Evolutionary conservation across 2,797 vertebrate species (phyloP).

Genomic region (Pogonophryne albipinna): DNA sequence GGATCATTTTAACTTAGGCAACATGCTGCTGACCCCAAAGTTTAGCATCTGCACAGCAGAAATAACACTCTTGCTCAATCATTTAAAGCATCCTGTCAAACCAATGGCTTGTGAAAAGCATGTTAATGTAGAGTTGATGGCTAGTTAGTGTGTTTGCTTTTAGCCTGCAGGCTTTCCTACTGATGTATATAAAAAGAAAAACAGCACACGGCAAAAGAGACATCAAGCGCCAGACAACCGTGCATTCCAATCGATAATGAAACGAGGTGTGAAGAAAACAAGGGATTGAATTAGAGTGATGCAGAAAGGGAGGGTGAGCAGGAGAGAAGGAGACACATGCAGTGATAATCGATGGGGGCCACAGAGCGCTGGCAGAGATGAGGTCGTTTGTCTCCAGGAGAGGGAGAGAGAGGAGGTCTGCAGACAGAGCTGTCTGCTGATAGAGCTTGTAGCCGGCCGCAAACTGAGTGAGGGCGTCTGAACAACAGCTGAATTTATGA

Average conservation of each 20-base stretch:
- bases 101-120: slow-evolving; percentile 32
- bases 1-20: slow-evolving; percentile 73
- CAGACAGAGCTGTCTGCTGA: slow-evolving; percentile 63
- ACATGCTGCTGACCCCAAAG: slow-evolving; percentile 61
- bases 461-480: slow-evolving; percentile 49
- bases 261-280: slow-evolving; percentile 59
- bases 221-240: slow-evolving; percentile 51
- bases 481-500: slow-evolving; percentile 63
- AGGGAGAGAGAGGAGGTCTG: slow-evolving; percentile 22
- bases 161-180: slow-evolving; percentile 3
- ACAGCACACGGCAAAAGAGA: slow-evolving; percentile 50
- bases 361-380: slow-evolving; percentile 50
- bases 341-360: slow-evolving; percentile 68
- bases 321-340: slow-evolving; percentile 32
- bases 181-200: not conserved
- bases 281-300: slow-evolving; percentile 40
- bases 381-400: slow-evolving; percentile 72
- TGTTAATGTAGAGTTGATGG: not conserved
- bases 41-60: slow-evolving; percentile 51
- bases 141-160: slow-evolving; percentile 1
- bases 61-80: slow-evolving; percentile 54
- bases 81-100: slow-evolving; percentile 51
- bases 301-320: slow-evolving; percentile 17
- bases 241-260: slow-evolving; percentile 67
- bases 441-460: slow-evolving; percentile 58